Base-by-base conservation (phyloP, 37 sponge, comb jelly and placozoan genomes). In the Theonella swinhoei region DNA sequence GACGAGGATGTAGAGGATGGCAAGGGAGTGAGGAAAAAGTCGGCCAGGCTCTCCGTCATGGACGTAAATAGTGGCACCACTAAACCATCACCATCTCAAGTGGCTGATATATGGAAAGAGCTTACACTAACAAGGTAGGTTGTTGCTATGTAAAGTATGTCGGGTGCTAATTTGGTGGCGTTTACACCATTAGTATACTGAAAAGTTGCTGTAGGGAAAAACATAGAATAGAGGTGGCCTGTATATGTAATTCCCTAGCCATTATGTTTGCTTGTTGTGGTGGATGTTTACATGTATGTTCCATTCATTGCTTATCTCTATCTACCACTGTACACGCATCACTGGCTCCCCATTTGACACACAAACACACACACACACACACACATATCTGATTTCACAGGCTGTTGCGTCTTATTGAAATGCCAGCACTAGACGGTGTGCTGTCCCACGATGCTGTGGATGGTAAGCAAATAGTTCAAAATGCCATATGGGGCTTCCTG, bases 41-140 rank as follows among this genome's bases (percentile, higher is more conserved):
- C 30, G 0, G 68, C 43, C 3, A 0, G 24, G 63, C 17, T 82
- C 38, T 42, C 43, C 0, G 24, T 65, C 14, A 8, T 42, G 22
- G 74, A 64, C 32, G 65, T 30, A 31, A 68, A 75, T 25, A 42
- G 0, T 41, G 26, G 58, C 17, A 34, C 14, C 14, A 62, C 32
- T 1, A 38, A 68, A 36, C 43, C 67, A 1, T 22, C 58, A 22
- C 82, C 72, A 61, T 64, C 74, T 25, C 71, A 82, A 62, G 70
- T 83, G 58, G 89, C 84, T 0, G 64, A 9, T 26, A 72, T 83
- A 4, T 88, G 89, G 89, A 88, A 88, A 39, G 83, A 88, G 79
- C 40, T 88, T 26, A 82, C 83, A 19, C 60, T 88, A 4, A 41
- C 82, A 39, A 87, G 88, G 88, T 87, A 29, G 0, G 81, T 29